Conservation (phyloP, 2,113 vertebrate genomes). For the Xiphorhynchus elegans region DNA sequence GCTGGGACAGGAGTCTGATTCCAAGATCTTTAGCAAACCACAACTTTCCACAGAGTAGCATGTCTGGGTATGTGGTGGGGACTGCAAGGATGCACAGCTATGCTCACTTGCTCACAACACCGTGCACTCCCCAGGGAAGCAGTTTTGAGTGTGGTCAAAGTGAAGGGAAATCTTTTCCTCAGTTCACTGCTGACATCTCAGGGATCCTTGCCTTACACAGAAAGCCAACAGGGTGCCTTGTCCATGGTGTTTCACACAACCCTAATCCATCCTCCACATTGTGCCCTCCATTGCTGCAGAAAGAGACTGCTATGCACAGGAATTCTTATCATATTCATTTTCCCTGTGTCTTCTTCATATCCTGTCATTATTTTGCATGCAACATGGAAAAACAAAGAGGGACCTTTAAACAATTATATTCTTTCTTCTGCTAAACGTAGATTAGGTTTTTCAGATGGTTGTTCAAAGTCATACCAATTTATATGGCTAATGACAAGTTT, state of each 20-base stretch:
- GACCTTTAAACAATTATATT: not conserved
- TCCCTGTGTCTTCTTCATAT: not conserved
- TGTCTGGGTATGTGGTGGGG: not conserved
- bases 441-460: not conserved
- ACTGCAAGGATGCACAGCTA: fast-evolving
- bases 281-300: not conserved
- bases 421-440: not conserved
- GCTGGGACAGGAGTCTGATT: not conserved
- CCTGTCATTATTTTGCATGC: not conserved
- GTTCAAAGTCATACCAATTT: not conserved
- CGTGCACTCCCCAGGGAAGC: fast-evolving
- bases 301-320: not conserved
- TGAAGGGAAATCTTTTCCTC: not conserved
- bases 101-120: too few species aligned
- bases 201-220: fast-evolving
- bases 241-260: not conserved
- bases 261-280: not conserved
- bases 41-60: fast-evolving
- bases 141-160: not conserved
- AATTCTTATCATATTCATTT: not conserved
- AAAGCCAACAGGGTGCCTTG: not conserved
- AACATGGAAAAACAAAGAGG: not conserved
- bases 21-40: not conserved
- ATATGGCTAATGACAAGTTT: not conserved
- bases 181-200: not conserved